Percentiles rank a stretch among this genome's conserved stretches.
Evolutionary conservation across 2,888 invertebrate species (phyloP).

Genomic region (Diachrysia chrysitis): DNA sequence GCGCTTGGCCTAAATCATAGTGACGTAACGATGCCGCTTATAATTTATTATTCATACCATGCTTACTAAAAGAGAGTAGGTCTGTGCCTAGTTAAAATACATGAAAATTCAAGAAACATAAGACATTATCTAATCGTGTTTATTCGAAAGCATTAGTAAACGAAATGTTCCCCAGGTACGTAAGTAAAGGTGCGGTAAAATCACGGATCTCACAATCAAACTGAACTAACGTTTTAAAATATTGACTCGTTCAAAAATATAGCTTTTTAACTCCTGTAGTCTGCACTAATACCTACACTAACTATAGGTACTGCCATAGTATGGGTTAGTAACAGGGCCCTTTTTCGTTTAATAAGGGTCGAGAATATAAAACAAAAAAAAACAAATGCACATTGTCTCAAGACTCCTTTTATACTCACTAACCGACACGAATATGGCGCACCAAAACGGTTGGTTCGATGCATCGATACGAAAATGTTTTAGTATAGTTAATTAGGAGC

Average conservation of each 20-base stretch:
- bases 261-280: too few species aligned
- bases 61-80: conserved; percentile 16
- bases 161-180: too few species aligned
- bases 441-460: conserved; percentile 2
- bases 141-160: too few species aligned
- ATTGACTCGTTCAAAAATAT: too few species aligned
- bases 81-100: neutral
- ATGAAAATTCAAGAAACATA: too few species aligned
- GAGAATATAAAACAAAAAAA: neutral
- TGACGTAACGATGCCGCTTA: conserved; percentile 64
- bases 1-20: conserved; percentile 65
- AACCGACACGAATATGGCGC: neutral
- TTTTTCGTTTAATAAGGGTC: neutral
- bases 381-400: neutral
- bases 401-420: neutral
- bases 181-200: too few species aligned
- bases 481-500: too few species aligned
- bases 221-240: too few species aligned
- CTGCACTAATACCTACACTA: too few species aligned
- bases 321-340: neutral
- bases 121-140: too few species aligned
- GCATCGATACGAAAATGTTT: too few species aligned
- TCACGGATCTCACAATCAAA: too few species aligned
- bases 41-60: conserved; percentile 16
- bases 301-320: neutral